Evolutionary conservation across 2,888 invertebrate species (phyloP).

Genomic region (Diloba caeruleocephala): DNA sequence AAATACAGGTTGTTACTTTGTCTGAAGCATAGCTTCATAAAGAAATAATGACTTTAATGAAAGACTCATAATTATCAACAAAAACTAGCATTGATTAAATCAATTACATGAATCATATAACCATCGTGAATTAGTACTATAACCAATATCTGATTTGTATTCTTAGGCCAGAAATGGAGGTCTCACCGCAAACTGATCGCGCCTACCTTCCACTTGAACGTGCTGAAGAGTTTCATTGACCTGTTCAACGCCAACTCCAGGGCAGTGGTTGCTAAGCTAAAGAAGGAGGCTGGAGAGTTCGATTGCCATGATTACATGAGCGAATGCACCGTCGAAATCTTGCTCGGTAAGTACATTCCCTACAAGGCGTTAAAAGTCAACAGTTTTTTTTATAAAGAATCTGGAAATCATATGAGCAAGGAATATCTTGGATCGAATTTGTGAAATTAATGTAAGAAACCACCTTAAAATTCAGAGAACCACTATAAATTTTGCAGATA

Average conservation of each 20-base stretch:
- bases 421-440: no score
- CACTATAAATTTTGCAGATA: not conserved
- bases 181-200: constrained; percentile 95
- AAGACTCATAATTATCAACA: constrained; percentile 6
- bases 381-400: no score
- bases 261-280: constrained; percentile 92
- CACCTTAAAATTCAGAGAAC: not conserved
- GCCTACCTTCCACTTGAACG: constrained; percentile 96
- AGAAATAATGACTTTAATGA: constrained; percentile 4
- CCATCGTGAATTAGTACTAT: no score
- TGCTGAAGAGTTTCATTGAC: constrained; percentile 95
- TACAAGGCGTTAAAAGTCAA: no score
- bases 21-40: constrained; percentile 9
- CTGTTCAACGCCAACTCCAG: constrained; percentile 95
- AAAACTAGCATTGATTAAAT: constrained; percentile 1
- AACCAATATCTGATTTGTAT: constrained; percentile 5
- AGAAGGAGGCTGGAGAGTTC: constrained; percentile 91
- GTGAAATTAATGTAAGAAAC: not conserved
- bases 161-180: constrained; percentile 94
- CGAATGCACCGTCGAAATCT: constrained; percentile 95
- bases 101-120: no score
- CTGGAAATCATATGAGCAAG: no score
- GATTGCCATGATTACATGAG: constrained; percentile 96
- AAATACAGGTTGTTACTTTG: no score
- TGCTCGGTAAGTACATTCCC: constrained; percentile 89